Evolutionary conservation across 2,113 vertebrate genomes (phyloP), one percentile per base, ranked within the genome.

Genomic region (Tachysurus fulvidraco): DNA sequence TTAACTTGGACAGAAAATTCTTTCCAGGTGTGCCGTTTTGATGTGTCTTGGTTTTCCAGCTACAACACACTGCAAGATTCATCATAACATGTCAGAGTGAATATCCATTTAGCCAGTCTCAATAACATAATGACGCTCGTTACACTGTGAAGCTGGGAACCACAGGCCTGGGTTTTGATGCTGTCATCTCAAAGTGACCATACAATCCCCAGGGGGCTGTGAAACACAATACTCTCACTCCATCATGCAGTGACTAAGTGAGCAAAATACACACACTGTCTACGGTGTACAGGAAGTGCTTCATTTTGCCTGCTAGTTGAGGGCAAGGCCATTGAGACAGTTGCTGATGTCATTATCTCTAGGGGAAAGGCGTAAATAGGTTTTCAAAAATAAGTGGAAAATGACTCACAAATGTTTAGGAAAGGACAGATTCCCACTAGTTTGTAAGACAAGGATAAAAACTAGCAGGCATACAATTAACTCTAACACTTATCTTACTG

Each of bases 191-290:
- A 87, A 83, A 83, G 57, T 76, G 50, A 62, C 57, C 81, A 36
- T 55, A 59, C 41, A 73, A 81, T 74, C 17, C 64, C 79, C 85
- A 67, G 62, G 59, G 80, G 30, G 60, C 83, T 78, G 62, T 81
- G 55, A 85, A 86, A 88, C 83, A 87, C 77, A 71, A 83, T 64
- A 65, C 16, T 85, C 64, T 83, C 67, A 55, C n/a, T 86, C 74
- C 12, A 13, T 65, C 50, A 85, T 41, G 83, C 25, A 82, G 62
- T 76, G 57, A 77, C 81, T 87, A 87, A 87, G 55, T 83, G 85
- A 21, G 46, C 30, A 67, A 82, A n/a, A 69, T 69, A 65, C 65
- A 89, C 71, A 81, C 30, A 60, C 57, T 55, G 17, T 14, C n/a
- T 60, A 28, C n/a, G 28, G 30, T 59, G 62, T 64, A 78, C 71